Evolutionary conservation across 1,140 invertebrate genomes (phyloP).

Genomic region (Apocrypta bakeri): DNA sequence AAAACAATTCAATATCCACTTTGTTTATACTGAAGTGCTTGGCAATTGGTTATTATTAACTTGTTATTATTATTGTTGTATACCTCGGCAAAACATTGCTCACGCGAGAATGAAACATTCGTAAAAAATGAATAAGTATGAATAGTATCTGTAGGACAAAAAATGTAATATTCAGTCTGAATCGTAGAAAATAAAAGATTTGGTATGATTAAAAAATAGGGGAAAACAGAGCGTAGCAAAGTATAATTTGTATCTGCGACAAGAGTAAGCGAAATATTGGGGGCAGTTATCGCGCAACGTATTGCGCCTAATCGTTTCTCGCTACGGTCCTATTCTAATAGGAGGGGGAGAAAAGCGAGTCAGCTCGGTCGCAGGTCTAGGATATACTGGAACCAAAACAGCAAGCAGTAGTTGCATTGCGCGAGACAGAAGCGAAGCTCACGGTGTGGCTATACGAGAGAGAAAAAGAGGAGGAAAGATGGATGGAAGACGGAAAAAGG

Average conservation of each 20-base stretch:
- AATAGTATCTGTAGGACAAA: too few species aligned
- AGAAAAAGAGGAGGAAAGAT: constrained; percentile 37
- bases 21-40: too few species aligned
- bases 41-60: too few species aligned
- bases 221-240: constrained; percentile 53
- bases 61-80: too few species aligned
- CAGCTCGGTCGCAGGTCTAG: not conserved
- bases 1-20: too few species aligned
- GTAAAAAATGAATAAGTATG: too few species aligned
- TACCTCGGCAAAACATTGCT: too few species aligned
- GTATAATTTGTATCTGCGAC: constrained; percentile 72
- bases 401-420: not conserved
- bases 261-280: constrained; percentile 69
- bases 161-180: too few species aligned
- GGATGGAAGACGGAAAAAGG: constrained; percentile 40
- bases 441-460: not conserved
- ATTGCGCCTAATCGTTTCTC: constrained; percentile 73
- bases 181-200: too few species aligned
- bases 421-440: not conserved
- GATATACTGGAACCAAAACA: too few species aligned
- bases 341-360: not conserved
- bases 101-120: too few species aligned
- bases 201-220: too few species aligned
- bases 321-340: constrained; percentile 47
- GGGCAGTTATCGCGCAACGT: constrained; percentile 73